Conservation (phyloP, 2,888 invertebrate species). For the Melinopterus prodromus region DNA sequence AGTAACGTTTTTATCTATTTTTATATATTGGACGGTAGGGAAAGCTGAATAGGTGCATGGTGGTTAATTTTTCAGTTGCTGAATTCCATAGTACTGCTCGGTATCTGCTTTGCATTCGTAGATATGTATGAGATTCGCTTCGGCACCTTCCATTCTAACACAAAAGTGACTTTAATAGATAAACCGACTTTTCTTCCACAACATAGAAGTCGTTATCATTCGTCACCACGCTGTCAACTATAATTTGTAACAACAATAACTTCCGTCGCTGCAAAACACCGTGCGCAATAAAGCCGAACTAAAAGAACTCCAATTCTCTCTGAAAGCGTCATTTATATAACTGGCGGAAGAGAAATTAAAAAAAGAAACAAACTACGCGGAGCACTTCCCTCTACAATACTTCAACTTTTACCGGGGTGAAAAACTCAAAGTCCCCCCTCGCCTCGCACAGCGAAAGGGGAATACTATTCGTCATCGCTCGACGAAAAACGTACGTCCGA, state of each 20-base stretch:
- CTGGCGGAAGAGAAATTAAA: not conserved
- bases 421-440: not conserved
- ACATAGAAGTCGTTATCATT: not conserved
- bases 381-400: not conserved
- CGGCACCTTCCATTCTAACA: too few relatives aligned
- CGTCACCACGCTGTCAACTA: not conserved
- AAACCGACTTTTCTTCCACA: not conserved
- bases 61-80: too few relatives aligned
- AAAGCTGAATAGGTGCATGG: too few relatives aligned
- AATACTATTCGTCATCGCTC: not conserved
- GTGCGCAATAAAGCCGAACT: not conserved
- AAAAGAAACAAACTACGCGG: not conserved
- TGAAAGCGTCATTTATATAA: constrained; percentile 4
- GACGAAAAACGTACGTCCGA: not conserved
- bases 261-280: not conserved
- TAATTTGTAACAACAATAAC: not conserved
- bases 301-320: not conserved
- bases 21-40: too few relatives aligned
- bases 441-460: not conserved
- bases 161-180: too few relatives aligned
- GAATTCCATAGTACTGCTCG: too few relatives aligned
- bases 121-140: too few relatives aligned
- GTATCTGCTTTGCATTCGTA: too few relatives aligned
- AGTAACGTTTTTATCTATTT: too few relatives aligned
- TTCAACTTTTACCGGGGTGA: not conserved